Evolutionary conservation across 2,888 invertebrate species (phyloP), one percentile per base, ranked within the genome.

Genomic region (Salpingus planirostris): DNA sequence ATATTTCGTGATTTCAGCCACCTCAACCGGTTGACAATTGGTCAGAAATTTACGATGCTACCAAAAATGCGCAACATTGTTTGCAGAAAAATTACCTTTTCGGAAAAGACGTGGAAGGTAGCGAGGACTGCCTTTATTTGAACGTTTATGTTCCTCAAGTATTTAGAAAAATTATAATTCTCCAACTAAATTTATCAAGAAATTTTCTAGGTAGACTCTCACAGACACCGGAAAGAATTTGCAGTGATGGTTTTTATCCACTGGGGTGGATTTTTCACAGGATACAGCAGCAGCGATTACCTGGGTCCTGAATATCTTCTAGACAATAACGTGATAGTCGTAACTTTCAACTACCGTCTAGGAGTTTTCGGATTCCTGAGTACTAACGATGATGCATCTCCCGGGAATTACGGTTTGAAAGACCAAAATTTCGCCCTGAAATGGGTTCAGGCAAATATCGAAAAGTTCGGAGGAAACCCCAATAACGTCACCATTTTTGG

Each of bases 201-300:
- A 21, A 7, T 21, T 21, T 21, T 21, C 21, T 7, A 7, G 8
- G 21, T 21, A 21, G 21, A 21, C 6, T 7, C n/a, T 7, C 21
- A 21, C 21, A 21, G 8, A 7, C n/a, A 21, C 6, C 21, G 6
- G 21, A 21, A 7, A 21, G 6, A 21, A n/a, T 21, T 47, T 2
- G 67, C 69, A 0, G 70, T 71, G 1, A 67, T 71, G 66, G 64
- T 71, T 2, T 69, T 68, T 34, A 67, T 71, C 31, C 66, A 69
- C 47, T 71, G 69, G 14, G 71, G 71, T 0, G 71, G 66, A n/a
- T 71, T 66, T 49, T 67, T 71, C 42, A 58, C 66, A 6, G 71
- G 71, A 6, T 54, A 61, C 1, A 60, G 66, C 0, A 57, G 55
- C 13, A 68, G 67, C 8, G 42, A 47, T 5, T 31, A 65, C 4